phyloP scores from a whole-genome alignment of 2,797 vertebrate genomes.

The Petrocephalus schoutedeni region DNA sequence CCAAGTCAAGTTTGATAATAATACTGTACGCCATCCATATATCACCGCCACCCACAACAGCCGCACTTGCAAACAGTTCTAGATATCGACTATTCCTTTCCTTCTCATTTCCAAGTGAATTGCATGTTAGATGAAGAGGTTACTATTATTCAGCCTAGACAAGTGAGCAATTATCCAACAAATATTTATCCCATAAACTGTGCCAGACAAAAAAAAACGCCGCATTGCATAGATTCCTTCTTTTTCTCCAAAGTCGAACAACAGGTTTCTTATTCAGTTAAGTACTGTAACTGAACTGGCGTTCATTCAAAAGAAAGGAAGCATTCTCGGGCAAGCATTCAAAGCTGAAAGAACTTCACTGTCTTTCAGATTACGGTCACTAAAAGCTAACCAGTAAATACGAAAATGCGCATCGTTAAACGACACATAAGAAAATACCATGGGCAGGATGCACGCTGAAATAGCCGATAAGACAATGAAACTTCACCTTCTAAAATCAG shows the following conservation, averaged over 20 bases:
- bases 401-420: conserved; percentile 42
- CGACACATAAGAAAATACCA: conserved; percentile 29
- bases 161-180: conserved; percentile 18
- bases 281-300: conserved; percentile 43
- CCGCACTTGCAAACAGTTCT: not conserved
- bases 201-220: conserved; percentile 8
- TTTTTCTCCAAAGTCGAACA: conserved; percentile 39
- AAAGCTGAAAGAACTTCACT: conserved; percentile 52
- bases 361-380: conserved; percentile 41
- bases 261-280: conserved; percentile 46
- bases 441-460: not conserved
- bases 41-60: not conserved
- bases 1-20: not conserved
- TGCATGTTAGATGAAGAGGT: conserved; percentile 16
- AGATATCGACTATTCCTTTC: not conserved
- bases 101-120: conserved; percentile 10
- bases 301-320: conserved; percentile 23
- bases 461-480: not conserved
- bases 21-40: not conserved
- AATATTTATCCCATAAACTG: conserved; percentile 20
- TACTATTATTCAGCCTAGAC: conserved; percentile 13
- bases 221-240: conserved; percentile 22
- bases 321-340: conserved; percentile 34
- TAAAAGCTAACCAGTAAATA: conserved; percentile 37
- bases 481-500: not conserved